These are phyloP conservation scores for Apodemus speciosus DNA, from an alignment of 2,113 vertebrate species.

Conservation along the genomic window DNA sequence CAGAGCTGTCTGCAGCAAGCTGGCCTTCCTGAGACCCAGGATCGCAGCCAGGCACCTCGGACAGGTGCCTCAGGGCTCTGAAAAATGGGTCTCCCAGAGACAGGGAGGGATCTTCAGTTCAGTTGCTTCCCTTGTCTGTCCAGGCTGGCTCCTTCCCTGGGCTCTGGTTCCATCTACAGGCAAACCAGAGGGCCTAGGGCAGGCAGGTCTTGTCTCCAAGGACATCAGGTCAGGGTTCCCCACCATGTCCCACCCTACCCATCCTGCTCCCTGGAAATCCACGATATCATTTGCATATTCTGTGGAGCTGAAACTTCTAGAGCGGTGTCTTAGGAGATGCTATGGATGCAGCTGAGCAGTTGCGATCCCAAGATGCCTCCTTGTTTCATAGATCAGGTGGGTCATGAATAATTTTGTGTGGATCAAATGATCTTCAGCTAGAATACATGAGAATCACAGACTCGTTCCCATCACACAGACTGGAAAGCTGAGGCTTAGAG, in stretches of 20 bases:
- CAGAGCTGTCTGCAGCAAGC: conserved; percentile 82
- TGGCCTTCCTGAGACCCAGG: conserved; percentile 81
- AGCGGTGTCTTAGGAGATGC: not conserved
- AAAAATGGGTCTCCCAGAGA: rapidly evolving
- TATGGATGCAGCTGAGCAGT: not conserved
- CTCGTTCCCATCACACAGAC: not conserved
- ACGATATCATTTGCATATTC: not conserved
- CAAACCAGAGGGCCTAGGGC: not conserved
- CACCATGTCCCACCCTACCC: not conserved
- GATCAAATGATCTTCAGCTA: not conserved
- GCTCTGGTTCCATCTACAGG: not conserved
- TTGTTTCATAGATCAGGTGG: not conserved
- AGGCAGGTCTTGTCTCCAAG: not conserved
- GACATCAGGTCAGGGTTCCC: not conserved
- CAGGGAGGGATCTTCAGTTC: not conserved
- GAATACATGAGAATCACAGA: not conserved
- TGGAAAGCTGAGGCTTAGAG: not conserved
- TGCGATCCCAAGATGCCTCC: not conserved
- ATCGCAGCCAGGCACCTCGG: conserved; percentile 78
- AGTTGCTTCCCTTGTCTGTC: not conserved
- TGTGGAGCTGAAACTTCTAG: not conserved
- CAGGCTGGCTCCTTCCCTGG: not conserved
- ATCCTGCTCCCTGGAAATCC: not conserved
- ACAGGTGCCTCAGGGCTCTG: conserved; percentile 72
- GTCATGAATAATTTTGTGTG: conserved; percentile 5